Percentiles rank a stretch among this genome's conserved stretches.
Conservation (phyloP, 2,113 vertebrate genomes). For the Corythoichthys intestinalis region DNA sequence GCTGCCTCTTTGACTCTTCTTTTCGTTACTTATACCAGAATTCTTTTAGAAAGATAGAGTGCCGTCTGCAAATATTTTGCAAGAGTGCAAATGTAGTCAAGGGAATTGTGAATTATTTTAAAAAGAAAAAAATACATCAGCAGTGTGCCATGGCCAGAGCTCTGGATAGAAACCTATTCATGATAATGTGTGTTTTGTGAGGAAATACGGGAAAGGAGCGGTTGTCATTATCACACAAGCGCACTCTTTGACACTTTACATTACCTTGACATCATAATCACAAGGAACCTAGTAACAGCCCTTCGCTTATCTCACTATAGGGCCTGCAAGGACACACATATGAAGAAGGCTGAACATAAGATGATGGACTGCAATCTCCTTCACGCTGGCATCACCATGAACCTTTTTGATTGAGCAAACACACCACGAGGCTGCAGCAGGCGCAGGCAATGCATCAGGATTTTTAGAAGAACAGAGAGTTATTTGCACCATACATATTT, state of each 20-base stretch:
- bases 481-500: too few relatives aligned
- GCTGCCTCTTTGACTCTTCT: not conserved
- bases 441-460: not conserved
- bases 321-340: slow-evolving; percentile 16
- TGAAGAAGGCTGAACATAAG: slow-evolving; percentile 2
- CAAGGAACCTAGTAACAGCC: slow-evolving; percentile 10
- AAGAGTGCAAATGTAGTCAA: not conserved
- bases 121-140: too few relatives aligned
- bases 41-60: not conserved
- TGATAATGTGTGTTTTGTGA: slow-evolving; percentile 3
- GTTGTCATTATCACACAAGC: slow-evolving; percentile 2
- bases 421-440: not conserved
- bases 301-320: slow-evolving; percentile 12
- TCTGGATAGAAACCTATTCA: not conserved
- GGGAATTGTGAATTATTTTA: too few relatives aligned
- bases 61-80: not conserved
- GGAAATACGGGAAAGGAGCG: slow-evolving; percentile 1
- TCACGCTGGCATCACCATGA: slow-evolving; percentile 3
- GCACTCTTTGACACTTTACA: not conserved
- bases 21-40: not conserved
- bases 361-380: slow-evolving; percentile 10
- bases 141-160: not conserved
- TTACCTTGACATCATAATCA: slow-evolving; percentile 23
- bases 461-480: too few relatives aligned
- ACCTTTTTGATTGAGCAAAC: slow-evolving; percentile 7